phyloP scores from a whole-genome alignment of 2,888 invertebrate species.

The Acronicta aceris region DNA sequence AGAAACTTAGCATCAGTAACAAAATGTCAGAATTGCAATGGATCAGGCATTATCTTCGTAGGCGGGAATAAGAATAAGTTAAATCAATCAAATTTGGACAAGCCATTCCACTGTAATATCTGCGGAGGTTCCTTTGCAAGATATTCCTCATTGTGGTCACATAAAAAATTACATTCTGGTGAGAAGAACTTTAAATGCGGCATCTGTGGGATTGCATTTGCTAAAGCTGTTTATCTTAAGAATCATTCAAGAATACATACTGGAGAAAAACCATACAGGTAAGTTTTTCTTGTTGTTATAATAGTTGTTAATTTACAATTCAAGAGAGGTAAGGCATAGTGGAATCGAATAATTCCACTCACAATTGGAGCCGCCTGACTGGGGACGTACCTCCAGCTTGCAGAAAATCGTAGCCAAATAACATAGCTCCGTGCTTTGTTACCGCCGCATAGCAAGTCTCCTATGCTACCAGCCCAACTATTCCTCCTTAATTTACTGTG shows the following conservation, averaged over 20 bases:
- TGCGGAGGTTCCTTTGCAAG: constrained; percentile 95
- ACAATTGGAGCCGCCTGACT: no score
- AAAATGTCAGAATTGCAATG: constrained; percentile 96
- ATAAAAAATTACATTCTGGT: constrained; percentile 95
- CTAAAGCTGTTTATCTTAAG: constrained; percentile 96
- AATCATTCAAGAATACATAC: constrained; percentile 96
- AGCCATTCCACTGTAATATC: constrained; percentile 96
- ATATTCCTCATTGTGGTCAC: constrained; percentile 96
- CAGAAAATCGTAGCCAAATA: no score
- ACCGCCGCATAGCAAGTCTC: no score
- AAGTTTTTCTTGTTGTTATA: background rate
- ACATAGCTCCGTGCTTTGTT: no score
- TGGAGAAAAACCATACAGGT: constrained; percentile 90
- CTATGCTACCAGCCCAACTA: no score
- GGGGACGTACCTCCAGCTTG: no score
- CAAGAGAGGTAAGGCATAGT: no score
- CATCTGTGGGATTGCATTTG: constrained; percentile 96
- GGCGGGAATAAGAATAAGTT: constrained; percentile 91
- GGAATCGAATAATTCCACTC: no score
- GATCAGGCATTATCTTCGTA: constrained; percentile 95
- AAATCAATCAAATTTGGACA: constrained; percentile 91
- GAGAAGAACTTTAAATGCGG: constrained; percentile 96
- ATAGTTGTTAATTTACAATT: no score
- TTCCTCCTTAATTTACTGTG: no score
- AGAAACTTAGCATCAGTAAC: constrained; percentile 95